A percentile compares a stretch with the other conserved stretches of the same genome.
These are phyloP conservation scores for Dufourea novaeangliae DNA, from an alignment of 1,140 invertebrate species.

Conservation along the genomic window DNA sequence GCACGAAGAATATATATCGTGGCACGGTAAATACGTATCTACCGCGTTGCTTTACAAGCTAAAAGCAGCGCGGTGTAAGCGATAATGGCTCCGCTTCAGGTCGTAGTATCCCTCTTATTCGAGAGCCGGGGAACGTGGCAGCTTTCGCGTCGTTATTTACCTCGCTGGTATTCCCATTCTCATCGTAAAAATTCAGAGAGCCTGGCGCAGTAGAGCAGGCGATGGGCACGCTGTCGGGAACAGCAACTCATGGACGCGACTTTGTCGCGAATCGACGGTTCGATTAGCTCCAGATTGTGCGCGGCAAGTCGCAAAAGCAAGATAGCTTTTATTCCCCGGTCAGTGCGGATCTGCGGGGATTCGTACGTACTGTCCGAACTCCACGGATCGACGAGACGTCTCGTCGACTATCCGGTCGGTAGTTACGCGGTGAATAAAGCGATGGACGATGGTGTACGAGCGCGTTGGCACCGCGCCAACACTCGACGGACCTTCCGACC, in stretches of 20 bases:
- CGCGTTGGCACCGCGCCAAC: constrained; percentile 62
- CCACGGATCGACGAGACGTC: no score
- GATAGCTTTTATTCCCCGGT: no score
- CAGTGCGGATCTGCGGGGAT: no score
- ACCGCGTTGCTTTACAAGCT: neutral
- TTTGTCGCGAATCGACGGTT: no score
- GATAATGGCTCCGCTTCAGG: constrained; percentile 20
- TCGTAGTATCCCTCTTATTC: neutral
- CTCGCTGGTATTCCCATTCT: constrained; percentile 3
- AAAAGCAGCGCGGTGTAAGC: constrained; percentile 17
- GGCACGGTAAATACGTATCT: constrained; percentile 14
- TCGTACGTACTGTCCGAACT: no score
- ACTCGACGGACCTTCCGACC: constrained; percentile 50
- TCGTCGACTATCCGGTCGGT: neutral
- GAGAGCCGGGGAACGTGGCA: neutral
- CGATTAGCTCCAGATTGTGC: no score
- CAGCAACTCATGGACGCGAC: no score
- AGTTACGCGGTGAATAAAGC: neutral
- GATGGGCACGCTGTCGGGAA: no score
- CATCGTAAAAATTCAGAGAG: neutral
- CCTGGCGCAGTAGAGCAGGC: no score
- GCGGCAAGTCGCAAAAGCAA: no score
- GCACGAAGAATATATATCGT: constrained; percentile 23
- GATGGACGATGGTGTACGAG: constrained; percentile 22
- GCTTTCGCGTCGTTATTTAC: constrained; percentile 18